Evolutionary conservation across 1,140 invertebrate genomes (phyloP), one percentile per base, ranked within the genome.

Genomic region (Leucophenga varia): DNA sequence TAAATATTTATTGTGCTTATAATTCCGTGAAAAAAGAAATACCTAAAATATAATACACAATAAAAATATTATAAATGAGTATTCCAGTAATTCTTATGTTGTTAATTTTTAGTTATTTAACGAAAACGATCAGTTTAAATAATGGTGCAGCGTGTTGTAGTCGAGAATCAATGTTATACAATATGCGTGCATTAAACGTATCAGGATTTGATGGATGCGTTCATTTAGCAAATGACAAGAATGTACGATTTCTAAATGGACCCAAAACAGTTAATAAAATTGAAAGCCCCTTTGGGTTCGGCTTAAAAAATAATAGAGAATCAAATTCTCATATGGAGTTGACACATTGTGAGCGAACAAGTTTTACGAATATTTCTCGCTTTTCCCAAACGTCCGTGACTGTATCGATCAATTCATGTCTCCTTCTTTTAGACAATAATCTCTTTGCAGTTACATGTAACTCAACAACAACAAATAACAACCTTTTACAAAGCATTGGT

Each of bases 31-130:
- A n/a, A n/a, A n/a, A n/a, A n/a, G n/a, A n/a, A n/a, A n/a, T n/a
- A n/a, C n/a, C n/a, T n/a, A n/a, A n/a, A n/a, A n/a, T n/a, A n/a
- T n/a, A n/a, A n/a, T n/a, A n/a, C n/a, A n/a, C n/a, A n/a, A n/a
- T n/a, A n/a, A n/a, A n/a, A 38, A 32, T 31, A 37, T 21, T 17
- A 30, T 43, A 25, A 34, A 54, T 54, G 52, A 51, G 43, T 51
- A 22, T 42, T 14, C 9, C 17, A 25, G 16, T 43, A 8, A 21
- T 28, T 25, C 28, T 51, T n/a, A 30, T 34, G n/a, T 51, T 12
- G 28, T 47, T 54, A 25, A 32, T 51, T 51, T 47, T 54, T 5
- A 32, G 43, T 54, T 54, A 35, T 51, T 32, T 22, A 13, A 19
- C 32, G 13, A 36, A 16, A 28, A 51, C 30, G 25, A 19, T 37